Base-by-base conservation (phyloP, 2,797 vertebrate genomes). In the Myioborus miniatus region DNA sequence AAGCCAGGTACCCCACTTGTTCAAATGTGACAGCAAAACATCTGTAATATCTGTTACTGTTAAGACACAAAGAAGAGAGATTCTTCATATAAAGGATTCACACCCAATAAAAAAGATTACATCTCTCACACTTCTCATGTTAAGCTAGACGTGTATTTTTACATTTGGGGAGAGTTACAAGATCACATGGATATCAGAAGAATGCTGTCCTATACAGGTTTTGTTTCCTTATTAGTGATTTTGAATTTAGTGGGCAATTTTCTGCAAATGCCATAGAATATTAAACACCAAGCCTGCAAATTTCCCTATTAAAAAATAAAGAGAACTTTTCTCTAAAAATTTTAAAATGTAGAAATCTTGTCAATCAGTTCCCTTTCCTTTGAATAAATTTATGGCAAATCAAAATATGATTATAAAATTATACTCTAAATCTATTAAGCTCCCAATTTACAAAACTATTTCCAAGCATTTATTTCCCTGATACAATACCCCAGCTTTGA, bases 201-300 rank as follows among this genome's bases (percentile, higher is more conserved):
- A 63, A 60, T 6, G 1, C 11, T 46, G 3, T n/a, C 5, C 11
- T 55, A 12, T 15, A 8, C 0, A 0, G 26, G 4, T 71, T 71
- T 30, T 83, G 11, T 63, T 83, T 50, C 39, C 12, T 68, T 41
- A 55, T 6, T 11, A 47, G 18, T n/a, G 43, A 52, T 65, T 79
- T 84, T 74, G 23, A 65, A 87, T 63, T 71, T 39, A 84, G 36
- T 37, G 6, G 20, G 4, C 5, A 78, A 24, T 65, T 39, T 79
- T 60, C 29, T 55, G 67, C 8, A 69, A 29, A 46, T 78, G 21
- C 21, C 46, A 37, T 26, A 46, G n/a, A 62, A 60, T 47, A 72
- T 36, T 72, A 76, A 82, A 69, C 15, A 64, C 17, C 7, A 30
- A 76, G 8, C 4, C 23, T 63, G 23, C 2, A 87, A 69, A 37